Base-by-base conservation (phyloP, 1,140 invertebrate species). In the Apis cerana region DNA sequence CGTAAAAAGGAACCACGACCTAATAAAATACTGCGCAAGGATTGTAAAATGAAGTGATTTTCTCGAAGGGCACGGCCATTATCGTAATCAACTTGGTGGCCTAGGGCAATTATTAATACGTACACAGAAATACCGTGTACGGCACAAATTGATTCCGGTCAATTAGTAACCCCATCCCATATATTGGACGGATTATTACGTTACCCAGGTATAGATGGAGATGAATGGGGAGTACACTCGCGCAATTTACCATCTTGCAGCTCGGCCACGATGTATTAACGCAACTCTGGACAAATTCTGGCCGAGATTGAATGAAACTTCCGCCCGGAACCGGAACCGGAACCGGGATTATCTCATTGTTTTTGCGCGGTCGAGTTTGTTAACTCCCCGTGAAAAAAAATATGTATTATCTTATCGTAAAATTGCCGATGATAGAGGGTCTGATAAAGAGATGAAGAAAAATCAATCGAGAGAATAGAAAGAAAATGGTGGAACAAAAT, bases 81-180 rank as follows among this genome's bases (percentile, higher is more conserved):
- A 75, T 2, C 23, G 80, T 82, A 76, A 82, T 82, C 80, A 27
- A 56, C 43, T 76, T 59, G 56, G 50, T 59, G 33, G 61, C 48
- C 64, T 0, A 0, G 15, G 64, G 80, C 72, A 68, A 76, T 69
- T 76, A 76, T 76, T 82, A 82, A 82, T 82, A 68, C 74, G 54
- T 33, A 61, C 23, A 23, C 43, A 76, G 80, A 76, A 82, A 69
- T 82, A 61, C 74, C 74, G 64, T 82, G 74, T 59, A 23, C 56
- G 21, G 72, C 23, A 69, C 64, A 76, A 76, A 82, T 82, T 76
- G 80, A 82, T 82, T 76, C 74, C 56, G 74, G 54, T 67, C 80
- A 76, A 82, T 82, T 76, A 82, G 56, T 69, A 75, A 52, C 23
- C 80, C 54, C 80, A 27, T 82, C 64, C 80, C 61, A 19, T 23